These are phyloP conservation scores for Lithodes maja DNA, from an alignment of 2,888 invertebrate species.

Conservation along the genomic window DNA sequence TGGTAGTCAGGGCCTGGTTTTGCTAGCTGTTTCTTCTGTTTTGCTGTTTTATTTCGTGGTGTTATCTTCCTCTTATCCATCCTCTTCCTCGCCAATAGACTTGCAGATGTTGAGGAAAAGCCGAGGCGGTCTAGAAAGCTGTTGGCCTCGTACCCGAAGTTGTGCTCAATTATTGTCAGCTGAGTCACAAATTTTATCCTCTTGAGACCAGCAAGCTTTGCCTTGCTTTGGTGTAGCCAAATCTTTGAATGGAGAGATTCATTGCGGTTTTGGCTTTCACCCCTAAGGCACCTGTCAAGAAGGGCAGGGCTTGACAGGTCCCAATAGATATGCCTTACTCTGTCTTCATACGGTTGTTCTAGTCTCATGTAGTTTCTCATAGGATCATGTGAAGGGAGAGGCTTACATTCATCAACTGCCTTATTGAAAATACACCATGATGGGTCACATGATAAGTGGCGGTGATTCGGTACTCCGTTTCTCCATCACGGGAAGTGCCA, in stretches of 20 bases:
- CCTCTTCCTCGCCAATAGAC: constrained; percentile 17
- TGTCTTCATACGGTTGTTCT: no score
- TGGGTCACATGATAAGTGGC: background rate
- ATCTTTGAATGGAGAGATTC: constrained; percentile 17
- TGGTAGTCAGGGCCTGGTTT: constrained; percentile 30
- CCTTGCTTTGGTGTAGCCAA: constrained; percentile 30
- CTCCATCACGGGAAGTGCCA: constrained; percentile 13
- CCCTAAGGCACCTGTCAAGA: constrained; percentile 33
- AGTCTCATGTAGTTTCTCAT: background rate
- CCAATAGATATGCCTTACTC: background rate
- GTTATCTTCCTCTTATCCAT: constrained; percentile 34
- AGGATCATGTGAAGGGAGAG: constrained; percentile 17
- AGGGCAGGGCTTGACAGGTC: constrained; percentile 36
- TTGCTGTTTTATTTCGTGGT: background rate
- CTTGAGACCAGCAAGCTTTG: constrained; percentile 32
- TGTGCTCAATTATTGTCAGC: no score
- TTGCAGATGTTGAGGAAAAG: background rate
- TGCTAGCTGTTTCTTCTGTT: background rate
- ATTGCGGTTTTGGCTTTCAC: constrained; percentile 25
- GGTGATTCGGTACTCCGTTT: background rate
- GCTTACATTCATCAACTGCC: constrained; percentile 23
- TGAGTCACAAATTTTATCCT: no score
- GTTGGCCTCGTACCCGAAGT: no score
- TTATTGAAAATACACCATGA: constrained; percentile 28
- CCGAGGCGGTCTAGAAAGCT: no score